phyloP scores from a whole-genome alignment of 2,888 invertebrate genomes.

The Sarcophaga variegata region DNA sequence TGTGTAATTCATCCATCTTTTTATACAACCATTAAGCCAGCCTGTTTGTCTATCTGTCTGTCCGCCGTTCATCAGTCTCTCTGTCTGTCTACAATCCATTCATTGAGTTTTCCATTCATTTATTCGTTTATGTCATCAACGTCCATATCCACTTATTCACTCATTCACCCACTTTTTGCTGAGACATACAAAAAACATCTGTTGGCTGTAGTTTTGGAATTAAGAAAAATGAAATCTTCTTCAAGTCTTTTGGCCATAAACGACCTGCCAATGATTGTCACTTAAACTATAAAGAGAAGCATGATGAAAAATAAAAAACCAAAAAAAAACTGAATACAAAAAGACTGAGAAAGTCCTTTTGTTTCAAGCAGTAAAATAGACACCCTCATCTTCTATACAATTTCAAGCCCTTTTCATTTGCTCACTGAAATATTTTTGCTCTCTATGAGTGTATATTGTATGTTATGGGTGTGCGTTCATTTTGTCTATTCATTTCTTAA shows the following conservation, averaged over 20 bases:
- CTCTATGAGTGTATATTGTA: neutral
- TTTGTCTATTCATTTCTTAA: conserved; percentile 6
- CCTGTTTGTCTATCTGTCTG: neutral
- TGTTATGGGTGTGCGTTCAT: conserved; percentile 17
- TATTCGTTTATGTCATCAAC: conserved; percentile 37
- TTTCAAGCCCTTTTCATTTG: conserved; percentile 29
- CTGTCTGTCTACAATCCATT: conserved; percentile 1
- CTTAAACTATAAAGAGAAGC: conserved; percentile 37
- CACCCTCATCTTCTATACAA: conserved; percentile 41
- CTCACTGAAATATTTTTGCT: conserved; percentile 18
- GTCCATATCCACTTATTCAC: conserved; percentile 35
- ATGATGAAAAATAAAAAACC: neutral
- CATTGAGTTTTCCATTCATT: conserved; percentile 35
- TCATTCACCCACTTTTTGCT: conserved; percentile 44
- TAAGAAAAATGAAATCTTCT: conserved; percentile 46
- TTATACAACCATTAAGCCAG: conserved; percentile 7
- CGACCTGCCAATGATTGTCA: conserved; percentile 69
- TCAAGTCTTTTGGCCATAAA: conserved; percentile 52
- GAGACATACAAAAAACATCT: conserved; percentile 37
- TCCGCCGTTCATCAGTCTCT: neutral
- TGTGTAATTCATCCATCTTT: conserved; percentile 32
- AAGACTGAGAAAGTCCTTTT: conserved; percentile 39
- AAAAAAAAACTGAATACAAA: conserved; percentile 10
- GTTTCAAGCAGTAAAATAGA: conserved; percentile 40
- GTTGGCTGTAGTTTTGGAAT: conserved; percentile 31